These are phyloP conservation scores for Rhynchopsitta pachyrhyncha DNA, from an alignment of 2,113 vertebrate genomes.

Conservation along the genomic window DNA sequence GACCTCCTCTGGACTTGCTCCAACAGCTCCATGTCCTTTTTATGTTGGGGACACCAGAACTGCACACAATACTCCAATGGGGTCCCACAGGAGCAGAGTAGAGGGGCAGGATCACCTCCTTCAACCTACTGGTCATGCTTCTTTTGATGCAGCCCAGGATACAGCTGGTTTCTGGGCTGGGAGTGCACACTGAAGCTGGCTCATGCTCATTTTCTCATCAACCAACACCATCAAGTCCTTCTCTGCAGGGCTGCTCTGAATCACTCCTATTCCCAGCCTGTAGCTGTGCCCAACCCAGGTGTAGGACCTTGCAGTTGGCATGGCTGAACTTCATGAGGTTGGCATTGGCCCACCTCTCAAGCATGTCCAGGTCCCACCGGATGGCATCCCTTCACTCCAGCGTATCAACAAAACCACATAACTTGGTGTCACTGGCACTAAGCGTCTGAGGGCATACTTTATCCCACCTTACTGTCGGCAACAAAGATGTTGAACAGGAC, in stretches of 20 bases:
- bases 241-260: neutral
- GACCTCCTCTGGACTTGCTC: neutral
- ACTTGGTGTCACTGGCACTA: neutral
- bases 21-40: neutral
- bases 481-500: neutral
- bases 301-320: neutral
- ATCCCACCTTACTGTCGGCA: neutral
- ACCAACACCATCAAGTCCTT: neutral
- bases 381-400: neutral
- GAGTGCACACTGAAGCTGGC: neutral
- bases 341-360: neutral
- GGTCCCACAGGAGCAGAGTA: neutral
- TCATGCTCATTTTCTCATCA: neutral
- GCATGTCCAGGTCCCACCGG: neutral
- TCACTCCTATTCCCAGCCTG: neutral
- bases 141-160: neutral
- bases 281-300: neutral
- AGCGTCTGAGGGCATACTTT: neutral
- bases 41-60: neutral
- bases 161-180: too few species aligned
- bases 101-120: neutral
- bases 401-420: neutral
- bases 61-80: neutral
- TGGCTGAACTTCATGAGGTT: neutral
- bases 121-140: neutral